Base-by-base conservation (phyloP, 2,113 vertebrate genomes). In the Hyaena hyaena region DNA sequence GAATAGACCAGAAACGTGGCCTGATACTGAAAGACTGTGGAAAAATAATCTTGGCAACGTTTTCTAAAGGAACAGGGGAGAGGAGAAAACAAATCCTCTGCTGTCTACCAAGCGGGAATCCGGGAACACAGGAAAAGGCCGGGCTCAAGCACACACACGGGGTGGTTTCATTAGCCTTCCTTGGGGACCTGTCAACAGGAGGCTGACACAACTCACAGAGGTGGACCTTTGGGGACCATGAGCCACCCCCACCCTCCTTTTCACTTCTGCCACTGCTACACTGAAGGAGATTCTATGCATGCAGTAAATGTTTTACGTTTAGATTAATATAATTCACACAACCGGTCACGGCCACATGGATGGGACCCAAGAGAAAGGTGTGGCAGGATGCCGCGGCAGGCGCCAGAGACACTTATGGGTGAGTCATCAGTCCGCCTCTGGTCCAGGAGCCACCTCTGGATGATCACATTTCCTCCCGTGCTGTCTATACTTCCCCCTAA, bases 121-220 rank as follows among this genome's bases (percentile, higher is more conserved):
- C 0, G 0, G 50, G 35, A 21, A 7, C 7, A 43, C 0, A 0
- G 31, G 55, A 17, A 63, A 35, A 31, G 2, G 48, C 26, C 17
- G 31, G 16, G 11, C 33, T n/a, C 66, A 88, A 69, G 4, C 11
- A 31, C 28, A 7, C 17, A 24, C 43, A 76, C 21, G 4, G 35
- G 35, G 9, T 24, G 10, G 24, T 6, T 55, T 55, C 43, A 24
- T 55, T n/a, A 69, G 11, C 31, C 10, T 86, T 53, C 31, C 63
- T 19, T 2, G 6, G 71, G 50, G 45, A 23, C 11, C 7, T 7
- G 35, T 48, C 15, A 48, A n/a, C 58, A 58, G 61, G 31, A 39
- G 28, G 28, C 33, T 31, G 48, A 12, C 4, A 43, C 12, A 15
- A 26, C 33, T 43, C 17, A 26, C 1, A 1, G 53, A 65, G 48